Evolutionary conservation across 2,113 vertebrate genomes (phyloP).

Genomic region (Naja naja): DNA sequence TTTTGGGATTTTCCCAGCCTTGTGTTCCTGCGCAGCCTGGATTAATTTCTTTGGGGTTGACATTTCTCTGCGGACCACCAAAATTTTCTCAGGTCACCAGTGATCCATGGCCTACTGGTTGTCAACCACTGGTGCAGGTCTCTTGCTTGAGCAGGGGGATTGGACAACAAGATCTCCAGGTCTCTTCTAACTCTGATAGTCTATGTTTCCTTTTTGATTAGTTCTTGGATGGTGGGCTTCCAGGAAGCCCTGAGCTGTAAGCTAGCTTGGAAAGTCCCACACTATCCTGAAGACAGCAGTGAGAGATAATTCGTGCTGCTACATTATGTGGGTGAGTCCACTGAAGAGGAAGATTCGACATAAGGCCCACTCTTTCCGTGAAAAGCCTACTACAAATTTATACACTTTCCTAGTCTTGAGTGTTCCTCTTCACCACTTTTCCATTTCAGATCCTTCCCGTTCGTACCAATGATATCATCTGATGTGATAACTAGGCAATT

Average conservation of each 20-base stretch:
- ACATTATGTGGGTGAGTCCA: neutral
- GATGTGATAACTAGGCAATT: neutral
- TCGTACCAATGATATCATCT: neutral
- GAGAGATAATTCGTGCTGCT: neutral
- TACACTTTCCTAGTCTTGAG: neutral
- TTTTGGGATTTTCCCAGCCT: too few relatives aligned
- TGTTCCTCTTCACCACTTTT: neutral
- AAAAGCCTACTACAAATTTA: neutral
- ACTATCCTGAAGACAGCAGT: neutral
- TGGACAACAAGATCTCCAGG: neutral
- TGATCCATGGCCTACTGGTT: too few relatives aligned
- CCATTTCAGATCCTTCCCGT: neutral
- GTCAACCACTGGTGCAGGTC: too few relatives aligned
- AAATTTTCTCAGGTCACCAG: too few relatives aligned
- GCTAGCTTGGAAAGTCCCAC: neutral
- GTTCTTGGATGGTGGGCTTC: neutral
- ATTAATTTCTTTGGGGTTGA: too few relatives aligned
- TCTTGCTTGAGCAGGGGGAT: neutral
- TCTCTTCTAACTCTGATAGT: neutral
- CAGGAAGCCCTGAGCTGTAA: neutral
- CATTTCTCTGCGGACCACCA: too few relatives aligned
- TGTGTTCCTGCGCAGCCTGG: too few relatives aligned
- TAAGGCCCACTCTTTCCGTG: neutral
- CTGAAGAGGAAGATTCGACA: neutral
- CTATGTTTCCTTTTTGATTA: neutral